Base-by-base conservation (phyloP, 2,888 invertebrate genomes). In the Pyrrhosoma nymphula region DNA sequence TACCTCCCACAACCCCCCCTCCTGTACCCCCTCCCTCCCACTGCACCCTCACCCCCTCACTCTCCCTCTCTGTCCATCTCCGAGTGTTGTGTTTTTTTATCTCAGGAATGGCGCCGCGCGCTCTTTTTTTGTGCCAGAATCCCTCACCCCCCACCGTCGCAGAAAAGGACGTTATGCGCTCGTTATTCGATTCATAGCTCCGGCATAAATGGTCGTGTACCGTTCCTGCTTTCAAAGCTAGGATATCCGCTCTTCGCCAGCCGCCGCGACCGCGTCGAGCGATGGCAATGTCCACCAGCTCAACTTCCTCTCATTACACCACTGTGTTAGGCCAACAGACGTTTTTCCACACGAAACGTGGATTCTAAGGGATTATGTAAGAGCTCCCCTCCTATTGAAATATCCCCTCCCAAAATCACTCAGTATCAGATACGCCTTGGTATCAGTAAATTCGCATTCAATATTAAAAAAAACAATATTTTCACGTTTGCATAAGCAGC, bases 101-200 rank as follows among this genome's bases (percentile, higher is more conserved):
- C 82, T 82, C 82, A 26, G 69, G 8, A n/a, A 12, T 69, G 69
- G 47, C 88, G 88, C 35, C 18, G 18, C 47, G 47, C 47, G 47
- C 47, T 47, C 47, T 47, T 47, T 47, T 47, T 47, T 47, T 47
- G 2, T 47, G 47, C 47, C 8, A 2, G 4, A 47, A 47, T 47
- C 47, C 47, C 8, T 8, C 47, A 2, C 8, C 47, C 39, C 47
- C 47, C 47, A 47, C 47, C 60, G 35, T 35, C 26, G 30, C 82
- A 82, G 18, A 82, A 82, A n/a, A 93, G 69, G 63, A 26, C 93
- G 39, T 93, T 69, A 93, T 93, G 69, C 93, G 69, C 69, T 23
- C 93, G 47, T 93, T 93, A 75, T 93, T 93, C 93, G 93, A 93
- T 93, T 75, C 93, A 75, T 89, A 26, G 89, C 55, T n/a, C 26